A percentile compares a stretch with the other conserved stretches of the same genome.
These are phyloP conservation scores for Pseudorhombus dupliciocellatus DNA, from an alignment of 2,113 vertebrate species.

Conservation along the genomic window DNA sequence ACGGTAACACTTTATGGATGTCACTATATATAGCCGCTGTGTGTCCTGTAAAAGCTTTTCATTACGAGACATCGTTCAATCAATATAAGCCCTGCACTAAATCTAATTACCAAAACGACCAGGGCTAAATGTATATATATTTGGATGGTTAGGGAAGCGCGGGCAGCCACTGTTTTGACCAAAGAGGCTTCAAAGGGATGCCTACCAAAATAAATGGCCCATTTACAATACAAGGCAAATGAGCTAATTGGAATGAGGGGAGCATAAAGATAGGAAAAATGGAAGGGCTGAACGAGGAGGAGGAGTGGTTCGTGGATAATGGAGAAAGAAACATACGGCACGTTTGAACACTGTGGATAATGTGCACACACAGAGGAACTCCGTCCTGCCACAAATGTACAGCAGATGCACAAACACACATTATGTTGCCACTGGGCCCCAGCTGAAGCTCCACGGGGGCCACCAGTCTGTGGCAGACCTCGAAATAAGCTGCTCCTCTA, in stretches of 20 bases:
- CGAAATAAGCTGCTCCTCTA: slow-evolving; percentile 56
- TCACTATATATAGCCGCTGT: slow-evolving; percentile 64
- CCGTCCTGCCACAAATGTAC: slow-evolving; percentile 4
- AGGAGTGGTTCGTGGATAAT: slow-evolving; percentile 5
- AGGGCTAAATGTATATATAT: slow-evolving; percentile 22
- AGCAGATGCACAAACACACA: slow-evolving; percentile 29
- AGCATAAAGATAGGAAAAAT: not conserved
- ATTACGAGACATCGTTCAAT: slow-evolving; percentile 73
- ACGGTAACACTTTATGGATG: slow-evolving; percentile 64
- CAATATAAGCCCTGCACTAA: slow-evolving; percentile 60
- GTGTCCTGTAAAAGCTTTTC: slow-evolving; percentile 77
- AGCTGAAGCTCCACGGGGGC: slow-evolving; percentile 39
- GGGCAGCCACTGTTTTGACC: slow-evolving; percentile 11
- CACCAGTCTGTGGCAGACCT: slow-evolving; percentile 36
- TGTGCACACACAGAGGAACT: not conserved
- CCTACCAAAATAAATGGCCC: slow-evolving; percentile 28
- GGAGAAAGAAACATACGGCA: slow-evolving; percentile 3
- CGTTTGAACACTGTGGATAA: slow-evolving; percentile 11
- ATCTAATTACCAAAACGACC: slow-evolving; percentile 66
- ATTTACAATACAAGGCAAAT: slow-evolving; percentile 21
- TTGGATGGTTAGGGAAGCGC: slow-evolving; percentile 19
- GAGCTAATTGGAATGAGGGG: slow-evolving; percentile 14
- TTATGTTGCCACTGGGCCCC: slow-evolving; percentile 26
- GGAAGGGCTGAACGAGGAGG: not conserved
- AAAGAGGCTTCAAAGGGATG: slow-evolving; percentile 42